These are phyloP conservation scores for Pantherophis guttatus DNA, from an alignment of 2,113 vertebrate species.

Conservation along the genomic window DNA sequence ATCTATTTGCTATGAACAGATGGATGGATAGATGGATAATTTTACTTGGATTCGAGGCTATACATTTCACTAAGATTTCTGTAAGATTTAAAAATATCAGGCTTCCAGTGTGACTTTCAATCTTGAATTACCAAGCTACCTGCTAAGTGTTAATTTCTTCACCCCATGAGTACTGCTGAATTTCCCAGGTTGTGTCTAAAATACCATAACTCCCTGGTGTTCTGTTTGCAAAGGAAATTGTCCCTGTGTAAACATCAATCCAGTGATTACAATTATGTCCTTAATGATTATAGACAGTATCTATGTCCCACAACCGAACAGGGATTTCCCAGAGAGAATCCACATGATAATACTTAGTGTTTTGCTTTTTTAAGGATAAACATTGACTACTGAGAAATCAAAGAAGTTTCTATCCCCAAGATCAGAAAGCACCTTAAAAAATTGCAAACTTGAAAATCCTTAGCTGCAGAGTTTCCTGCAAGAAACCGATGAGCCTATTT, in stretches of 20 bases:
- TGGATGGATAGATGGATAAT: not conserved
- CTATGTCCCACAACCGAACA: not conserved
- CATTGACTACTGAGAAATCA: not conserved
- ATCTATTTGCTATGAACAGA: not conserved
- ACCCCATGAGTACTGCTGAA: not conserved
- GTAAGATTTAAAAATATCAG: not conserved
- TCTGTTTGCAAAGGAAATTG: not conserved
- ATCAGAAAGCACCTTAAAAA: not conserved
- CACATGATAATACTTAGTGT: not conserved
- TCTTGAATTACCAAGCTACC: not conserved
- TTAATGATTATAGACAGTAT: not conserved
- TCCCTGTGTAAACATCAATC: not conserved
- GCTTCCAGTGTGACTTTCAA: not conserved
- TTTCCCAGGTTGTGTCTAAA: not conserved
- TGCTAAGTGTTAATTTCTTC: not conserved
- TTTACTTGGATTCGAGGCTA: not conserved
- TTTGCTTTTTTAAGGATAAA: not conserved
- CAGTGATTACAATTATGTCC: not conserved
- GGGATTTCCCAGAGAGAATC: not conserved
- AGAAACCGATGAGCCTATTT: not conserved
- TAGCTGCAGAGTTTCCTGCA: not conserved
- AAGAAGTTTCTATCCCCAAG: not conserved
- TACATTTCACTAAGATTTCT: not conserved
- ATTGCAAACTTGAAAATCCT: not conserved
- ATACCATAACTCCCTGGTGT: not conserved